phyloP scores from a whole-genome alignment of 37 sponge, comb jelly and placozoan genomes.

The Agelas oroides region DNA sequence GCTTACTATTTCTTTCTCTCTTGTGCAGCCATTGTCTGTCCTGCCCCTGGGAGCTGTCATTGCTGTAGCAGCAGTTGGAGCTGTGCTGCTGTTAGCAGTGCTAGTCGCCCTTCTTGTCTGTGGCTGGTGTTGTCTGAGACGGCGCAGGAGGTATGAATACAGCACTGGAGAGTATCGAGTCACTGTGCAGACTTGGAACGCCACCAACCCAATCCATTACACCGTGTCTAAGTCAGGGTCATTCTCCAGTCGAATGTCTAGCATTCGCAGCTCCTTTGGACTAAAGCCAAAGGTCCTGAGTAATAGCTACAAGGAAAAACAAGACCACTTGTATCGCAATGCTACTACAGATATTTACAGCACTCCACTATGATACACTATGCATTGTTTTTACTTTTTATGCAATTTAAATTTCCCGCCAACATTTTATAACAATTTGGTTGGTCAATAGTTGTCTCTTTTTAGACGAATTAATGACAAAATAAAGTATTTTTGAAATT shows the following conservation, averaged over 20 bases:
- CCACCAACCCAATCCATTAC: conserved; percentile 38
- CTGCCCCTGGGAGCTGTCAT: conserved; percentile 11
- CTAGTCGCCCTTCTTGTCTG: conserved; percentile 31
- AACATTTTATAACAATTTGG: too few relatives aligned
- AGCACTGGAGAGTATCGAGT: conserved; percentile 24
- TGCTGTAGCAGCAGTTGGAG: conserved; percentile 21
- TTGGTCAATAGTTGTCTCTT: too few relatives aligned
- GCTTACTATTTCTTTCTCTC: too few relatives aligned
- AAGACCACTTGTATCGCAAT: background rate
- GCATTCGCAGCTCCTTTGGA: conserved; percentile 61
- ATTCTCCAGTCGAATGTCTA: conserved; percentile 46
- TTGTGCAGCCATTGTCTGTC: too few relatives aligned
- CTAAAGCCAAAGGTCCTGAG: conserved; percentile 2
- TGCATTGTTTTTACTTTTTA: too few relatives aligned
- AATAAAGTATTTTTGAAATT: too few relatives aligned
- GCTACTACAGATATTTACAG: too few relatives aligned
- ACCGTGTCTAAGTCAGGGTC: conserved; percentile 17
- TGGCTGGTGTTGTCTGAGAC: conserved; percentile 51
- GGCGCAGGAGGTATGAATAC: conserved; percentile 27
- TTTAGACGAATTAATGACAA: too few relatives aligned
- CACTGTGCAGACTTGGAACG: conserved; percentile 43
- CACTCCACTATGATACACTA: too few relatives aligned
- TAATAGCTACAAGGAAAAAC: conserved; percentile 5
- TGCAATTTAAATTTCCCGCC: too few relatives aligned
- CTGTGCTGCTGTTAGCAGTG: background rate